phyloP scores from a whole-genome alignment of 2,113 vertebrate genomes.

The Neolamprologus devosi region DNA sequence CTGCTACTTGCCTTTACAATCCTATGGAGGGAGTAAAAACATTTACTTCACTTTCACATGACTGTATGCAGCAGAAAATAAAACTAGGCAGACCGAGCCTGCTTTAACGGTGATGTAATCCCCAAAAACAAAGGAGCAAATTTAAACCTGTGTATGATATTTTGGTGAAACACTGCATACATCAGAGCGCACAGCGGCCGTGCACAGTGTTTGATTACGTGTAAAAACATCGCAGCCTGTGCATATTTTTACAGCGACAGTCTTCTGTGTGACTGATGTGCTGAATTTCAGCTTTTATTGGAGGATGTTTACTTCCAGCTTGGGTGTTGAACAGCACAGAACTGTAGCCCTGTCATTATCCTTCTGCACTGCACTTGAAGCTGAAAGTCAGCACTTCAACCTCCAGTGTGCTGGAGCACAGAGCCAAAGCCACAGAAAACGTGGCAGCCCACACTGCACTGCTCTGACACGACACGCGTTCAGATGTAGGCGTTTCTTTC shows the following conservation, averaged over 20 bases:
- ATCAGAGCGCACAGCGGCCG: neutral
- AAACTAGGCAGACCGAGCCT: accelerated
- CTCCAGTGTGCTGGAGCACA: neutral
- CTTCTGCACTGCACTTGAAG: neutral
- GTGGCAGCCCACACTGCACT: neutral
- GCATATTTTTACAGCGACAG: neutral
- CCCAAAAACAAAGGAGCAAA: neutral
- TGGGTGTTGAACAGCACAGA: neutral
- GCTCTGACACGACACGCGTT: neutral
- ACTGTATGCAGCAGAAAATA: neutral
- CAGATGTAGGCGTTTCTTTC: neutral
- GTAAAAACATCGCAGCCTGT: neutral
- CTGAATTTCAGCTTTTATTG: neutral
- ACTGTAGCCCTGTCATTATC: neutral
- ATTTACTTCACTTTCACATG: neutral
- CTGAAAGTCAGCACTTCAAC: neutral
- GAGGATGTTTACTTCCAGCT: neutral
- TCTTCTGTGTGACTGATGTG: neutral
- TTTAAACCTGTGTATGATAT: accelerated
- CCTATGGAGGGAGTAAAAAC: neutral
- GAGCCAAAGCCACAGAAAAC: neutral
- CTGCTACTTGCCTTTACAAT: neutral
- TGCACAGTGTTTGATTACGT: neutral
- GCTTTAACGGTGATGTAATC: neutral
- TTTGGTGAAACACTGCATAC: neutral